A percentile compares a stretch with the other conserved stretches of the same genome.
Evolutionary conservation across 1,140 invertebrate genomes (phyloP).

Genomic region (Octopus sinensis): DNA sequence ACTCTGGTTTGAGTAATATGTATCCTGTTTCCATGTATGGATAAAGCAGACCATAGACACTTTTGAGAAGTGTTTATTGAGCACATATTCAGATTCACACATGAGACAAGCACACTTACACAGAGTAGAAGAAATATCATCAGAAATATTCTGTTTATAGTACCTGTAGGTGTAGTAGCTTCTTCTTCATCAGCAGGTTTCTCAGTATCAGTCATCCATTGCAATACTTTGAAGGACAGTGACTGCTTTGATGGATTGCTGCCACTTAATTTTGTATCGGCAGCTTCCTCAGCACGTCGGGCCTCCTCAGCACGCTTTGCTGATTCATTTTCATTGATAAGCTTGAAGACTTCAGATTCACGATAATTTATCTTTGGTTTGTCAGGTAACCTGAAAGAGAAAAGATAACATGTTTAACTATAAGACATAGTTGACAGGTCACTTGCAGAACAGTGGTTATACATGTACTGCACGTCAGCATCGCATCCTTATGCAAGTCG

Average conservation of each 20-base stretch:
- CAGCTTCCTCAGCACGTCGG: not conserved
- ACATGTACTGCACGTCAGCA: too few relatives aligned
- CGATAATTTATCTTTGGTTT: conserved; percentile 26
- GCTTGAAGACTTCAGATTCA: conserved; percentile 29
- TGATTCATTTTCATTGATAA: conserved; percentile 27
- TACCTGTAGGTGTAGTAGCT: not conserved
- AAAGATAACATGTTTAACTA: not conserved
- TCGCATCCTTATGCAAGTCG: too few relatives aligned
- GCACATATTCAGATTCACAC: too few relatives aligned
- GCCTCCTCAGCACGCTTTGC: conserved; percentile 18
- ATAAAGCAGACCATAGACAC: too few relatives aligned
- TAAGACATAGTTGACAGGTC: too few relatives aligned
- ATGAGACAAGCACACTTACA: too few relatives aligned
- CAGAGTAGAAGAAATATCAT: too few relatives aligned
- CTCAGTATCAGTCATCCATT: conserved; percentile 50
- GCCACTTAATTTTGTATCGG: not conserved
- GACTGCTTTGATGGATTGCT: conserved; percentile 37
- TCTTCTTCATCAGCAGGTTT: conserved; percentile 29
- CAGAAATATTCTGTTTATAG: too few relatives aligned
- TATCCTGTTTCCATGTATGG: too few relatives aligned
- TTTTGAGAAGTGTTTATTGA: too few relatives aligned
- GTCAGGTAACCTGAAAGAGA: conserved; percentile 26
- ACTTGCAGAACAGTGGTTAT: too few relatives aligned
- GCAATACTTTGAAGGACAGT: conserved; percentile 48
- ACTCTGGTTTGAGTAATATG: too few relatives aligned